Percentiles rank a stretch among this genome's conserved stretches.
phyloP scores from a whole-genome alignment of 2,888 invertebrate species.

The Hedychridium roseum region DNA sequence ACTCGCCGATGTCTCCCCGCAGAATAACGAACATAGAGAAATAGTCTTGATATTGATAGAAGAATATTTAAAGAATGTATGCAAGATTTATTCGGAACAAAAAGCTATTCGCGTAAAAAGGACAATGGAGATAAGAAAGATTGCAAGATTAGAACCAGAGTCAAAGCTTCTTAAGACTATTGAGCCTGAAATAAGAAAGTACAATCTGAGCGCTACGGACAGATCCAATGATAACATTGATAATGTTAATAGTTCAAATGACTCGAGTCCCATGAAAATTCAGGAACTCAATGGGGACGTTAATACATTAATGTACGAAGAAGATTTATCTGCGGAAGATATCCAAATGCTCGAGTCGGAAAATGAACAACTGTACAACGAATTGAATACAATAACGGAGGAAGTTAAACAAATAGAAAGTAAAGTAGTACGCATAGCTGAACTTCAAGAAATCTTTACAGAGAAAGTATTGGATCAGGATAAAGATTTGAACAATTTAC shows the following conservation, averaged over 20 bases:
- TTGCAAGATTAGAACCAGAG: conserved; percentile 73
- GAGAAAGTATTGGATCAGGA: conserved; percentile 96
- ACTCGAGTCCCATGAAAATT: conserved; percentile 52
- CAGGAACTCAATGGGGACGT: conserved; percentile 58
- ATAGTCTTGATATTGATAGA: conserved; percentile 79
- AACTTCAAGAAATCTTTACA: conserved; percentile 93
- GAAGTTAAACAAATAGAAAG: conserved; percentile 90
- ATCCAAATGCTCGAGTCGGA: conserved; percentile 93
- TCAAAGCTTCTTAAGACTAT: conserved; percentile 26
- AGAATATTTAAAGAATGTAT: conserved; percentile 83
- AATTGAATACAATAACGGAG: conserved; percentile 86
- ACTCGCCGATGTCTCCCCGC: conserved; percentile 66
- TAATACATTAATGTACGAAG: conserved; percentile 63
- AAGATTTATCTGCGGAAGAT: conserved; percentile 83
- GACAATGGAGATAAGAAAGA: conserved; percentile 82
- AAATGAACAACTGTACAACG: conserved; percentile 86
- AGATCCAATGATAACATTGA: conserved; percentile 45
- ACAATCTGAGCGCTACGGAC: conserved; percentile 39
- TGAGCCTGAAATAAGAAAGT: conserved; percentile 48
- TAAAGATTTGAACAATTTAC: conserved; percentile 89
- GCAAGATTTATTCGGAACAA: conserved; percentile 87
- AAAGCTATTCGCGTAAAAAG: conserved; percentile 87
- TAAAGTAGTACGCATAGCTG: conserved; percentile 95
- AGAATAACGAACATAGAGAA: conserved; percentile 80
- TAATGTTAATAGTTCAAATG: conserved; percentile 18